Conservation (phyloP, 2,797 vertebrate genomes). For the Parotocinclus haroldoi region DNA sequence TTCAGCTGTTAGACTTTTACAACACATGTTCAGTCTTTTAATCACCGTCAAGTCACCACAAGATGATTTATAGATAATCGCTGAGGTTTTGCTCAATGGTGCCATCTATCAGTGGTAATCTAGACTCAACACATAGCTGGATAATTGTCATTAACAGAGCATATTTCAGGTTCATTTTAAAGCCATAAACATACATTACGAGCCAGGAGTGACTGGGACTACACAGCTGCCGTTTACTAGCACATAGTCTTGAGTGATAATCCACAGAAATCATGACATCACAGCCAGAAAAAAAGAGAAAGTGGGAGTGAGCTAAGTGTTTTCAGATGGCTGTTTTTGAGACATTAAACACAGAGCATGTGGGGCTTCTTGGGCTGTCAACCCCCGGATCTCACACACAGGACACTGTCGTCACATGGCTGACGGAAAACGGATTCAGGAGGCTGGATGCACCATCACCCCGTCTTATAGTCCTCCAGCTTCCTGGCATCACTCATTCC, state of each 20-base stretch:
- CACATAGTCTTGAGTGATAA: neutral
- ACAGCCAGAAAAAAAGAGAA: neutral
- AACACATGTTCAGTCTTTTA: neutral
- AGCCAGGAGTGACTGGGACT: neutral
- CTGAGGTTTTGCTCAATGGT: neutral
- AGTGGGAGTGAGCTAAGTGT: constrained; percentile 40
- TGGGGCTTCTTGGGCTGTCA: constrained; percentile 36
- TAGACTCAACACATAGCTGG: neutral
- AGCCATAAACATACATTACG: neutral
- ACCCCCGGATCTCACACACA: constrained; percentile 34
- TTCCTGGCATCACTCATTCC: constrained; percentile 36
- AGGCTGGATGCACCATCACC: constrained; percentile 1
- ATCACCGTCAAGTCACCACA: neutral
- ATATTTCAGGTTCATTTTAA: neutral
- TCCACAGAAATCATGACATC: constrained; percentile 1
- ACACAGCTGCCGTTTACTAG: neutral
- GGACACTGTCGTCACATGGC: constrained; percentile 34
- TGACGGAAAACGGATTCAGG: constrained; percentile 46
- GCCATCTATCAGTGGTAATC: neutral
- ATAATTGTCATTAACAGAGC: neutral
- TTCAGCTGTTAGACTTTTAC: neutral
- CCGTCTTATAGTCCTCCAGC: constrained; percentile 5
- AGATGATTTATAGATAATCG: neutral
- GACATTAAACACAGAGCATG: constrained; percentile 38
- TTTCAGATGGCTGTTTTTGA: constrained; percentile 47